These are phyloP conservation scores for Sympetrum striolatum DNA, from an alignment of 2,888 invertebrate species.

Conservation along the genomic window DNA sequence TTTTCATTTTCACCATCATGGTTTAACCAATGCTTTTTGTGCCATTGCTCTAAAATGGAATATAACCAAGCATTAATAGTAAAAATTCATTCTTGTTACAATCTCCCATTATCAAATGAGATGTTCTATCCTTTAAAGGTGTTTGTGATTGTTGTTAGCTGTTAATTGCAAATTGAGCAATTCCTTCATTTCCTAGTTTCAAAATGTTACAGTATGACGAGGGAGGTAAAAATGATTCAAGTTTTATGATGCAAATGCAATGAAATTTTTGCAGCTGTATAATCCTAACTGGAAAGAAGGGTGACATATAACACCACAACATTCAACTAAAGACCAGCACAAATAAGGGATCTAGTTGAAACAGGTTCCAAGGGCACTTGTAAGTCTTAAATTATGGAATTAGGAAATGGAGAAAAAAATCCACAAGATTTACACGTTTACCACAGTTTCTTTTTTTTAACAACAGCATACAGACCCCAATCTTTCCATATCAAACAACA, in stretches of 20 bases:
- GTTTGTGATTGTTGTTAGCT: constrained; percentile 30
- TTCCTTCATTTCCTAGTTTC: constrained; percentile 36
- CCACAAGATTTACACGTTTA: constrained; percentile 40
- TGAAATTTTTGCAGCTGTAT: constrained; percentile 23
- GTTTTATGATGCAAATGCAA: constrained; percentile 13
- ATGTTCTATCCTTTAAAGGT: not conserved
- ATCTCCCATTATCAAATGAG: constrained; percentile 2
- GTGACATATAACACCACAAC: constrained; percentile 10
- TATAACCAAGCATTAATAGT: constrained; percentile 41
- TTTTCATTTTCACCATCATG: constrained; percentile 36
- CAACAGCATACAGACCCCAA: constrained; percentile 44
- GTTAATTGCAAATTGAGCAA: constrained; percentile 44
- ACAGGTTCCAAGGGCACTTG: constrained; percentile 37
- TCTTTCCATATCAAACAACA: constrained; percentile 44
- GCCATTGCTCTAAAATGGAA: constrained; percentile 37
- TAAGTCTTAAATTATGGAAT: constrained; percentile 42
- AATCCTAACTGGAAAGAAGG: constrained; percentile 17
- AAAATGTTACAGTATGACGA: constrained; percentile 25
- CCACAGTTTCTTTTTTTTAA: constrained; percentile 44
- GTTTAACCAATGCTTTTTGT: constrained; percentile 32
- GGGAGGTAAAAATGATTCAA: constrained; percentile 18
- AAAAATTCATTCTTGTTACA: constrained; percentile 21
- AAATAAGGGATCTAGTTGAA: constrained; percentile 20
- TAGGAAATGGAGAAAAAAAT: constrained; percentile 39
- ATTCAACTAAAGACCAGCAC: not conserved